Conservation (phyloP, 2,888 invertebrate genomes). For the Cosmopolites sordidus region DNA sequence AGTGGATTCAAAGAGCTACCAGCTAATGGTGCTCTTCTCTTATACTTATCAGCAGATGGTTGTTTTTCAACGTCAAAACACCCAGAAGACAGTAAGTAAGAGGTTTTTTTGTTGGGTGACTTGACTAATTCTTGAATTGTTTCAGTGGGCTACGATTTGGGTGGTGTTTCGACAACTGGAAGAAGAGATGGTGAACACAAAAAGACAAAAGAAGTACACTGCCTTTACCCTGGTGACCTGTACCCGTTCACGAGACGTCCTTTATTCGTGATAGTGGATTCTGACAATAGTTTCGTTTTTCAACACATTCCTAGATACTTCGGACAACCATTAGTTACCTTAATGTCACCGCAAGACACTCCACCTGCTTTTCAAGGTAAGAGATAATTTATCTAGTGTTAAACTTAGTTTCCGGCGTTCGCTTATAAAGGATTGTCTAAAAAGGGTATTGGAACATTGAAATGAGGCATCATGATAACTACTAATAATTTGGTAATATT, state of each 20-base stretch:
- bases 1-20: conserved; percentile 92
- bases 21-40: conserved; percentile 81
- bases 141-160: conserved; percentile 83
- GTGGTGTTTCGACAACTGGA: conserved; percentile 85
- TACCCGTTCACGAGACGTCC: conserved; percentile 91
- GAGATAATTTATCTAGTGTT: conserved; percentile 22
- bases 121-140: conserved; percentile 12
- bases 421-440: too few species aligned
- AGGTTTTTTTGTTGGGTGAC: neutral
- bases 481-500: too few species aligned
- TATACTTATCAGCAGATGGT: conserved; percentile 93
- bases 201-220: conserved; percentile 65
- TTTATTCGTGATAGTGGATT: conserved; percentile 89
- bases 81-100: conserved; percentile 77
- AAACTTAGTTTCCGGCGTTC: too few species aligned
- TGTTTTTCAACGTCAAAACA: conserved; percentile 78
- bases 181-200: conserved; percentile 65
- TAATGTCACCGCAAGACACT: conserved; percentile 90
- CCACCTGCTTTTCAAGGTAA: conserved; percentile 80
- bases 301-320: conserved; percentile 86
- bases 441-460: too few species aligned
- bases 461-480: too few species aligned
- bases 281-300: conserved; percentile 91
- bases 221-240: conserved; percentile 89
- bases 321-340: conserved; percentile 86